phyloP scores from a whole-genome alignment of 2,113 vertebrate species.

The Chloropsis hardwickii region DNA sequence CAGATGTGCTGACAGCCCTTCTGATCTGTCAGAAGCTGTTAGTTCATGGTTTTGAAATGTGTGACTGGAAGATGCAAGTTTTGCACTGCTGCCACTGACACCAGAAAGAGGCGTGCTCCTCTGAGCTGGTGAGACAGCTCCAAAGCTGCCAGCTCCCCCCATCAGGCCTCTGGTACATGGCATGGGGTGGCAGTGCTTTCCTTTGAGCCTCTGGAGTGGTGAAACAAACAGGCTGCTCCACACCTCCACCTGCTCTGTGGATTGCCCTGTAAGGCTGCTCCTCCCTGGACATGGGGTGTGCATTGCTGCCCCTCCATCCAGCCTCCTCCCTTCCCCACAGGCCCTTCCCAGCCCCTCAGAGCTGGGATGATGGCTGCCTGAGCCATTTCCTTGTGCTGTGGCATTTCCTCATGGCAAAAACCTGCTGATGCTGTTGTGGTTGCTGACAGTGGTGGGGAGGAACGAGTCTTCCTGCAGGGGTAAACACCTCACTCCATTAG shows the following conservation, averaged over 20 bases:
- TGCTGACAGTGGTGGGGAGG: background rate
- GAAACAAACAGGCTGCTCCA: background rate
- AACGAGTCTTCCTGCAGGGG: background rate
- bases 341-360: background rate
- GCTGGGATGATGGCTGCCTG: background rate
- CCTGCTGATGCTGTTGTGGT: background rate
- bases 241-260: background rate
- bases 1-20: background rate
- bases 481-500: background rate
- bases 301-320: fast-evolving
- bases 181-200: background rate
- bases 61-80: slow-evolving; percentile 7
- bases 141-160: background rate
- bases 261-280: background rate
- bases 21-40: slow-evolving; percentile 23
- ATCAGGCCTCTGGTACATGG: background rate
- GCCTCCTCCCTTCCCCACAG: background rate
- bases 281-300: background rate
- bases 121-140: background rate
- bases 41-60: background rate
- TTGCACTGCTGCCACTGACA: background rate
- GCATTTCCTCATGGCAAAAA: fast-evolving
- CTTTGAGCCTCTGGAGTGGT: background rate
- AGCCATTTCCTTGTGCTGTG: background rate
- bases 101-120: background rate